A percentile compares a stretch with the other conserved stretches of the same genome.
Conservation (phyloP, 1,140 invertebrate species). For the Latrodectus geometricus region DNA sequence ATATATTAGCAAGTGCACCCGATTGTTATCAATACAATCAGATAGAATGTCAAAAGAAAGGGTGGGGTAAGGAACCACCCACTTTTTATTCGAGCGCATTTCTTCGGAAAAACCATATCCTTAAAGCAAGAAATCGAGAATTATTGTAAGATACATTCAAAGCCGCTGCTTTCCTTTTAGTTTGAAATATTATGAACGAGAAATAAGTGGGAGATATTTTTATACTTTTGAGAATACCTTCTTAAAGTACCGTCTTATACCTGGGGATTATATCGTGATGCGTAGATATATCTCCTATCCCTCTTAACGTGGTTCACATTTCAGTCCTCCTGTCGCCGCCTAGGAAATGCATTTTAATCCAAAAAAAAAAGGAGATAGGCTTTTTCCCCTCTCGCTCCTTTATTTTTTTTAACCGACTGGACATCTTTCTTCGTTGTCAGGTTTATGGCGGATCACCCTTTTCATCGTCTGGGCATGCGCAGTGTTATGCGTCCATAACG, state of each 20-base stretch:
- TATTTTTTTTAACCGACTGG: constrained; percentile 7
- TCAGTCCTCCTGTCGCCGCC: constrained; percentile 26
- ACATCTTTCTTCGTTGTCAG: constrained; percentile 48
- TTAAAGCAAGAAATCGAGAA: too few relatives aligned
- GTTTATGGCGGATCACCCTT: constrained; percentile 29
- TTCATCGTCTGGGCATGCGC: constrained; percentile 17
- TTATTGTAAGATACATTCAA: too few relatives aligned
- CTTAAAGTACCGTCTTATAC: background rate
- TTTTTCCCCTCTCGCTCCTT: constrained; percentile 3
- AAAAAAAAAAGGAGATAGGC: background rate
- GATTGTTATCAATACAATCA: too few relatives aligned
- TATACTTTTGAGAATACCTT: too few relatives aligned
- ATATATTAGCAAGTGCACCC: too few relatives aligned
- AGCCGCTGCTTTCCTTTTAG: too few relatives aligned
- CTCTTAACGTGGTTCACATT: background rate
- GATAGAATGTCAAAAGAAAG: too few relatives aligned
- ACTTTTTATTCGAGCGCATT: too few relatives aligned
- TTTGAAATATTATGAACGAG: too few relatives aligned
- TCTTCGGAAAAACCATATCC: too few relatives aligned
- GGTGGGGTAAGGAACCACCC: too few relatives aligned
- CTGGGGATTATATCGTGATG: constrained; percentile 9
- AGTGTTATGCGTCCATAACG: background rate
- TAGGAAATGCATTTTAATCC: constrained; percentile 17
- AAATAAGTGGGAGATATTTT: too few relatives aligned
- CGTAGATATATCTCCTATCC: constrained; percentile 6